These are phyloP conservation scores for Merodon equestris DNA, from an alignment of 2,888 invertebrate species.

Conservation along the genomic window DNA sequence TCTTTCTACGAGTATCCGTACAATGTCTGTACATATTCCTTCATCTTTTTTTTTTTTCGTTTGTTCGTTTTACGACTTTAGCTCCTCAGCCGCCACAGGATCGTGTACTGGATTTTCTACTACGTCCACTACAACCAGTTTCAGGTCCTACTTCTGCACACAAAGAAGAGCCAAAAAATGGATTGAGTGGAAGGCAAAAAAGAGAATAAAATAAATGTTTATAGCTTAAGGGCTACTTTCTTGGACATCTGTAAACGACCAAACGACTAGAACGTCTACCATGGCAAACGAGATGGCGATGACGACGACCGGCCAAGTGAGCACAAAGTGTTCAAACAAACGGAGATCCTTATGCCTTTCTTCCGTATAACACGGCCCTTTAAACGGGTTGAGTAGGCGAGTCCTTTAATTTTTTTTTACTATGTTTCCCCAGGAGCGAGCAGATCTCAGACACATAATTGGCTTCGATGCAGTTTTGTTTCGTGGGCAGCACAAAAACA, in stretches of 20 bases:
- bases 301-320: slow-evolving; percentile 41
- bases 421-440: slow-evolving; percentile 13
- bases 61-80: slow-evolving; percentile 19
- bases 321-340: slow-evolving; percentile 29
- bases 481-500: slow-evolving; percentile 10
- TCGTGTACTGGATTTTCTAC: slow-evolving; percentile 49
- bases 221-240: slow-evolving; percentile 60
- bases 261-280: slow-evolving; percentile 30
- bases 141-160: slow-evolving; percentile 33
- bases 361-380: no score
- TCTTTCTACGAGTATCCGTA: slow-evolving; percentile 44
- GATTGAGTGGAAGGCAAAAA: slow-evolving; percentile 1
- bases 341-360: slow-evolving; percentile 22
- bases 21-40: slow-evolving; percentile 57
- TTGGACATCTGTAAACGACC: slow-evolving; percentile 63
- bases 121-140: slow-evolving; percentile 13
- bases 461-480: slow-evolving; percentile 66
- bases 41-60: slow-evolving; percentile 1
- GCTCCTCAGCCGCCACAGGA: slow-evolving; percentile 37
- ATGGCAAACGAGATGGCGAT: slow-evolving; percentile 21
- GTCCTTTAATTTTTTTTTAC: slow-evolving; percentile 11
- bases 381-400: no score
- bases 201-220: slow-evolving; percentile 54
- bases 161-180: neutral
- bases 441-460: slow-evolving; percentile 43